These are phyloP conservation scores for Anthonomus grandis DNA, from an alignment of 1,140 invertebrate genomes.

Conservation along the genomic window DNA sequence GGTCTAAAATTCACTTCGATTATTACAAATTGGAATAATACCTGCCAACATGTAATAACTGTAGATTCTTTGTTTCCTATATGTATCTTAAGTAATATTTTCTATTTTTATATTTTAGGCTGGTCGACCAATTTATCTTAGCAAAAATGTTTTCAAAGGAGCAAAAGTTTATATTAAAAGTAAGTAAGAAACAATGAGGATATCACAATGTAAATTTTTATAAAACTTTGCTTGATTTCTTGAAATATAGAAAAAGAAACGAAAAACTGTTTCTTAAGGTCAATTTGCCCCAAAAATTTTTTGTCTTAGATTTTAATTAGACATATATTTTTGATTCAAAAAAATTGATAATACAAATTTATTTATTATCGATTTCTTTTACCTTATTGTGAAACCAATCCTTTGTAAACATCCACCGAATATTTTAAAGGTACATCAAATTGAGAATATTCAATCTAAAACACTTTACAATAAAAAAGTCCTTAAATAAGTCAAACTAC, in stretches of 20 bases:
- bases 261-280: no score
- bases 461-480: no score
- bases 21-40: no score
- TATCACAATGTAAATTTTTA: slow-evolving; percentile 5
- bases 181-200: slow-evolving; percentile 31
- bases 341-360: neutral
- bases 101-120: slow-evolving; percentile 33
- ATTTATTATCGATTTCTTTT: neutral
- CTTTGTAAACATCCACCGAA: no score
- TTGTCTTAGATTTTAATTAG: neutral
- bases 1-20: no score
- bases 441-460: no score
- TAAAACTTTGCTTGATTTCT: neutral
- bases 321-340: neutral
- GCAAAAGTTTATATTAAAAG: slow-evolving; percentile 48
- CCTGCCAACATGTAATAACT: no score
- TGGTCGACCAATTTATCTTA: slow-evolving; percentile 39
- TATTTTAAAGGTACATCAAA: no score
- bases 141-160: slow-evolving; percentile 48
- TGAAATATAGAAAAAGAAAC: no score
- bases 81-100: slow-evolving; percentile 1
- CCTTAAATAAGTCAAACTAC: no score
- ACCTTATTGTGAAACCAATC: no score
- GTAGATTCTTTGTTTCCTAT: no score
- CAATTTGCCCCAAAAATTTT: neutral